Percentiles rank a stretch among this genome's conserved stretches.
Evolutionary conservation across 2,797 vertebrate genomes (phyloP).

Genomic region (Schizothorax lantsangensis): DNA sequence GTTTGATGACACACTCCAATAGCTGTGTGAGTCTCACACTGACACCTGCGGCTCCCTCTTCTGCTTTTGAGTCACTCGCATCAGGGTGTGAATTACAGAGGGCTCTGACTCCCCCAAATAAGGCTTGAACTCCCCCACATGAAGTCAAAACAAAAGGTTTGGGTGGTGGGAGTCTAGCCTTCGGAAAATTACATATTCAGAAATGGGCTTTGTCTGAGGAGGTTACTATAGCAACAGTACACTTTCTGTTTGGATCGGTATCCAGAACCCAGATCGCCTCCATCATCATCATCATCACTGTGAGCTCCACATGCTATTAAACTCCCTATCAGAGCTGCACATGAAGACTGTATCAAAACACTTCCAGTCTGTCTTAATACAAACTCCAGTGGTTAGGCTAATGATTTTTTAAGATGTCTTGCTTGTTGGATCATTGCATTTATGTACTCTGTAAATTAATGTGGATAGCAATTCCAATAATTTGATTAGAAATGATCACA

Average conservation of each 20-base stretch:
- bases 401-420: constrained; percentile 10
- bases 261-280: neutral
- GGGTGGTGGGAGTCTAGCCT: neutral
- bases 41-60: neutral
- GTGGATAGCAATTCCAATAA: neutral
- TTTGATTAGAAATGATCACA: neutral
- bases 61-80: neutral
- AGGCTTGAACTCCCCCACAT: neutral
- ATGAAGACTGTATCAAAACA: constrained; percentile 5
- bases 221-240: constrained; percentile 27
- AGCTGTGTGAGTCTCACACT: constrained; percentile 11
- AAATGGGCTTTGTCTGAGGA: neutral
- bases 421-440: constrained; percentile 11
- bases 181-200: neutral
- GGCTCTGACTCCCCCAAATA: neutral
- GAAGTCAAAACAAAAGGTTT: constrained; percentile 14
- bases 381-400: neutral
- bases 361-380: neutral
- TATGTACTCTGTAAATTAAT: neutral
- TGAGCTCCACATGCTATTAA: neutral
- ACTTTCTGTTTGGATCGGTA: constrained; percentile 12
- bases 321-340: constrained; percentile 2
- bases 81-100: neutral
- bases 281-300: constrained; percentile 1
- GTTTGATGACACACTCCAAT: neutral